Base-by-base conservation (phyloP, 2,888 invertebrate species). In the Choreutis nemorana region DNA sequence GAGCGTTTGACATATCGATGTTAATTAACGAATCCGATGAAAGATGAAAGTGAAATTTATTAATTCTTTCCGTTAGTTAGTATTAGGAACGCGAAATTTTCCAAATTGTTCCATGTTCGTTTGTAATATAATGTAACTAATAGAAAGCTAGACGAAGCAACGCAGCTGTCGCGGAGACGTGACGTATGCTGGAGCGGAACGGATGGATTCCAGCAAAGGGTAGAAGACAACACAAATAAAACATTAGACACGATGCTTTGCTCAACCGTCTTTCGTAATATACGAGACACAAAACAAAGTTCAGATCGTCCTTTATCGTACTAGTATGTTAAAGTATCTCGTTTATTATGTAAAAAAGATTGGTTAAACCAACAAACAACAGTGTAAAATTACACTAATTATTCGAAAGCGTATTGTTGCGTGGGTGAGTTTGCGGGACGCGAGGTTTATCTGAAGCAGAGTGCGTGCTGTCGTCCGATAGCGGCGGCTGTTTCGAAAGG, bases 91-190 rank as follows among this genome's bases (percentile, higher is more conserved):
- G n/a, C n/a, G n/a, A n/a, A n/a, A n/a, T n/a, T n/a, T n/a, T n/a
- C n/a, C n/a, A n/a, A n/a, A n/a, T n/a, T n/a, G n/a, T n/a, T n/a
- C n/a, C n/a, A 37, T 57, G 49, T 62, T 65, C 68, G 67, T 68
- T 68, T 65, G 62, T 48, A 55, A 57, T 64, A 70, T 60, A 66
- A 73, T 68, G 47, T 57, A 55, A 56, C 66, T 67, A 73, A 75
- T 73, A 73, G 73, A 77, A 77, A 75, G 75, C 70, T 58, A 57
- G 48, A 51, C 58, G 55, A n/a, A n/a, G n/a, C n/a, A n/a, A n/a
- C 54, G 55, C 77, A 78, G 71, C 75, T 75, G 77, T 73, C 73
- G 72, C 65, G 66, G 56, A 44, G 56, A 64, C 65, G 73, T 70
- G 71, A 70, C 67, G 63, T 64, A 70, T 58, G 62, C 60, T 55